Evolutionary conservation across 2,888 invertebrate genomes (phyloP), one percentile per base, ranked within the genome.

Genomic region (Oxytorus armatus): DNA sequence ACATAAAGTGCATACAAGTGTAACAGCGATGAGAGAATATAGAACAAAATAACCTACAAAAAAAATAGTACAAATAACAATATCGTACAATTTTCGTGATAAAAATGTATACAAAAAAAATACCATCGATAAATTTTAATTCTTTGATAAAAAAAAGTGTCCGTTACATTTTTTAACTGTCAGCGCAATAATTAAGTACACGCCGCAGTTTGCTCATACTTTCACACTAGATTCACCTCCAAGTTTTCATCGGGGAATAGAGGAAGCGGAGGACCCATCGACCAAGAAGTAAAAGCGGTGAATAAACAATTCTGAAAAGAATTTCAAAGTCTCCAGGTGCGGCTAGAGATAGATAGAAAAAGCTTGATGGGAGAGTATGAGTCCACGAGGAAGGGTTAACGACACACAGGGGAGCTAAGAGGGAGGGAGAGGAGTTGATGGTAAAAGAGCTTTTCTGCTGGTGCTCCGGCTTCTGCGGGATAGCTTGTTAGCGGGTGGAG

Each of bases 351-450:
- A 21, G 36, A 44, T 21, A 16, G 25, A 39, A n/a, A 23, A 44
- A 57, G 11, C 11, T 4, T 14, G 47, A 21, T 33, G 14, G 51
- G 42, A 11, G 47, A 36, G 42, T 16, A 25, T 16, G 18, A 61
- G 16, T 3, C 49, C 8, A 36, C 23, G 23, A 21, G 65, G 33
- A 51, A 51, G 72, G 66, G 76, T 79, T 79, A 79, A 82, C 79
- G 79, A 76, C 79, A 79, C 79, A 66, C 72, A n/a, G 29, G 70
- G 70, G 70, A 75, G 57, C 29, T 21, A 14, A 47, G 65, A 47
- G 65, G 70, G 57, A 36, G 47, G 44, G 36, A 51, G 29, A 36
- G 53, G 21, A 14, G 23, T 29, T 59, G 42, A 33, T 53, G 49
- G 51, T 25, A 29, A 70, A 70, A 66, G 72, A 44, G 75, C 70